phyloP scores from a whole-genome alignment of 1,140 invertebrate genomes.

The Goniozus legneri region DNA sequence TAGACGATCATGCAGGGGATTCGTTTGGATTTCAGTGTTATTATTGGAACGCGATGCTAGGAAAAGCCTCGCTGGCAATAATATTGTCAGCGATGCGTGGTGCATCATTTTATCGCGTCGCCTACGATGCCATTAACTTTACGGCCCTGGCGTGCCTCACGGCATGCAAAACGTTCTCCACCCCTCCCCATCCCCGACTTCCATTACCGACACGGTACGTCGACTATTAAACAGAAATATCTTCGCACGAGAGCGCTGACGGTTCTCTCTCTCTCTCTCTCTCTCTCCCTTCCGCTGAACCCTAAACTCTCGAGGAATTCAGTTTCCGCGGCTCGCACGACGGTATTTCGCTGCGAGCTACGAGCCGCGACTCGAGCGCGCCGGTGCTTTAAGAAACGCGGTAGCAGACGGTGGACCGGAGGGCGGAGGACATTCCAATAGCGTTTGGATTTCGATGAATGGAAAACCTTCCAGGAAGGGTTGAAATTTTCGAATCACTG shows the following conservation, averaged over 20 bases:
- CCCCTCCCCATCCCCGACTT: constrained; percentile 26
- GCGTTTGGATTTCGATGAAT: no score
- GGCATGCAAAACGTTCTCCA: constrained; percentile 29
- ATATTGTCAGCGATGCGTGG: constrained; percentile 15
- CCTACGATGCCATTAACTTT: constrained; percentile 27
- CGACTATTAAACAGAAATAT: constrained; percentile 33
- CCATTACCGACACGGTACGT: constrained; percentile 26
- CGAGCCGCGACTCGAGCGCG: no score
- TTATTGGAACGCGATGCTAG: not conserved
- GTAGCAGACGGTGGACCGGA: no score
- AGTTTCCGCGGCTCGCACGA: constrained; percentile 11
- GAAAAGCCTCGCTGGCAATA: constrained; percentile 10
- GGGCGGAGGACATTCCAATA: no score
- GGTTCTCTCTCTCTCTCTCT: constrained; percentile 4
- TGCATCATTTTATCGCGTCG: constrained; percentile 26
- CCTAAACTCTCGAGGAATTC: constrained; percentile 8
- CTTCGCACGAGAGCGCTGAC: not conserved
- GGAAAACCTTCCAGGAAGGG: no score
- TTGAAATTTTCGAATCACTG: no score
- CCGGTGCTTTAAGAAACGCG: no score
- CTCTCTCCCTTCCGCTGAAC: not conserved
- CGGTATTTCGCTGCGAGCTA: no score
- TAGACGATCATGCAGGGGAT: no score
- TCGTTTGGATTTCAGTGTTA: no score
- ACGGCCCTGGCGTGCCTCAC: constrained; percentile 18